Evolutionary conservation across 2,888 invertebrate genomes (phyloP).

Genomic region (Dolomedes plantarius): DNA sequence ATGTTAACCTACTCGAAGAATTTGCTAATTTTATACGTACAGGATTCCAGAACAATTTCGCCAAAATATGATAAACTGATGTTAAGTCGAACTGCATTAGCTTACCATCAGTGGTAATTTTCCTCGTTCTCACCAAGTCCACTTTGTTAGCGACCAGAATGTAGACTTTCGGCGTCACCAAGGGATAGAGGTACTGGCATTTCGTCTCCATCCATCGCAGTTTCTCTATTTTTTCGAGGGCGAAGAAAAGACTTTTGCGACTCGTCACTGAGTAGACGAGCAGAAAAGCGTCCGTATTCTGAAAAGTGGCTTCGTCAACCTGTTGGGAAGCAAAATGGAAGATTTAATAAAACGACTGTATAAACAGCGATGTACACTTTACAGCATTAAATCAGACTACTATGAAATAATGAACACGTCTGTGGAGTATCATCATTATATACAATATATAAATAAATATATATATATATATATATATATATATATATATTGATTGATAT

Average conservation of each 20-base stretch:
- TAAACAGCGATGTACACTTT: too few relatives aligned
- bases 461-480: too few relatives aligned
- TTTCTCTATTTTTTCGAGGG: slow-evolving; percentile 86
- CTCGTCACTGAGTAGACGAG: slow-evolving; percentile 94
- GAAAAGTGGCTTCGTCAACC: slow-evolving; percentile 56
- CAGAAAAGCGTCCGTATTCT: slow-evolving; percentile 85
- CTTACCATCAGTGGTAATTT: slow-evolving; percentile 88
- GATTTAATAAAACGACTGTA: not conserved
- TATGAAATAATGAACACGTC: not conserved
- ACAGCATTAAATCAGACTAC: too few relatives aligned
- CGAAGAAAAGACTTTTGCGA: slow-evolving; percentile 83
- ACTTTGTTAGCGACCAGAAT: slow-evolving; percentile 96
- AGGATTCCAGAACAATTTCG: too few relatives aligned
- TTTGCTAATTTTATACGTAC: too few relatives aligned
- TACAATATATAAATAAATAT: too few relatives aligned
- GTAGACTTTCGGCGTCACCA: slow-evolving; percentile 80
- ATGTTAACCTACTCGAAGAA: too few relatives aligned
- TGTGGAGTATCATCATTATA: not conserved
- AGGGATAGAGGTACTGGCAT: slow-evolving; percentile 62
- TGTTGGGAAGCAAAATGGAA: too few relatives aligned
- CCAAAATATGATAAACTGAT: too few relatives aligned
- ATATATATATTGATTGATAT: too few relatives aligned
- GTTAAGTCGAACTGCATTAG: too few relatives aligned
- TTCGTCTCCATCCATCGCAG: slow-evolving; percentile 90
- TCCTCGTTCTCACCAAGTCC: slow-evolving; percentile 90